Evolutionary conservation across 2,797 vertebrate species (phyloP), one percentile per base, ranked within the genome.

Genomic region (Tenualosa thibaudeaui): DNA sequence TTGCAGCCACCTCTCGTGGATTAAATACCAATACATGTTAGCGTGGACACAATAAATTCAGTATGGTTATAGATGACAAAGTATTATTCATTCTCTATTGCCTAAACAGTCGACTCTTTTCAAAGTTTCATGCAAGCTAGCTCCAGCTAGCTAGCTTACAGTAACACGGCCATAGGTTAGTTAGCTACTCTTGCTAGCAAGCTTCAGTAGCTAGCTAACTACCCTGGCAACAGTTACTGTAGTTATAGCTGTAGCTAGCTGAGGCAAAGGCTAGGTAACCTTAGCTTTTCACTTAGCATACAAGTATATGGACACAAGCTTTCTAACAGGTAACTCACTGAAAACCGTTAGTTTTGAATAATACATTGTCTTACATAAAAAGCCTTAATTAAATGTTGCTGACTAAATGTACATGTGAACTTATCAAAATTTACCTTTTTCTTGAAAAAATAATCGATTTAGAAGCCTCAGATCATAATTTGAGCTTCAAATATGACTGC

Each of bases 401-500:
- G 19, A 22, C 40, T 43, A 46, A 78, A 78, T 78, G 71, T 22
- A 24, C 40, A 81, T 9, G 5, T n/a, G 4, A 31, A 13, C 4
- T 85, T 4, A 54, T 81, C 82, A 84, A 17, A 3, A 6, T 88
- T 93, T 93, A 93, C 94, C 93, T 94, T 91, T 91, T 86, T 53
- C 60, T 87, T 56, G 84, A 88, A 83, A 81, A 50, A 84, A 84
- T 85, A 87, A 90, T 85, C 22, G 88, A 86, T 84, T 86, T 75
- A 19, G 86, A 88, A 88, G 82, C 71, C 68, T 75, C 68, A 87
- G 87, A 90, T 88, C 87, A 92, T 88, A 85, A 93, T 92, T 91
- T 88, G 93, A 90, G 89, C 91, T 91, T 91, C 88, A 91, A 91
- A 93, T 93, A 93, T 93, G 94, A 93, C 93, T 92, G 91, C 91